Conservation (phyloP, 2,888 invertebrate species). For the Ormyrus thymus region DNA sequence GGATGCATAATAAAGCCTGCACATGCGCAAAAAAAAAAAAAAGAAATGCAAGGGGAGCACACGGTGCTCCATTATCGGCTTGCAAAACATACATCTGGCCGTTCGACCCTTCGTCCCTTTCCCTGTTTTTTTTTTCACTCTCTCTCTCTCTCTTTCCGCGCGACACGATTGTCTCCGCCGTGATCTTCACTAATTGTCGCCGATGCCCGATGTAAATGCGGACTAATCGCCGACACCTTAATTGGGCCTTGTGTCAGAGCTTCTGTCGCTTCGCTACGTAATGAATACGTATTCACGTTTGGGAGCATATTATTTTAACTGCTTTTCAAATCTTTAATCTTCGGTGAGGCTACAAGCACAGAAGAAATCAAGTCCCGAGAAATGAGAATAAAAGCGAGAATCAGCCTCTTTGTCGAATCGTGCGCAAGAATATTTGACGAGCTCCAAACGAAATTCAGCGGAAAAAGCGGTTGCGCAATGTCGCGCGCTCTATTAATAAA, state of each 20-base stretch:
- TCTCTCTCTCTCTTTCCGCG: background rate
- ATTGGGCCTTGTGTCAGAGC: conserved; percentile 10
- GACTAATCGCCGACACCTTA: conserved; percentile 27
- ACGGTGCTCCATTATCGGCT: conserved; percentile 73
- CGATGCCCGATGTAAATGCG: conserved; percentile 11
- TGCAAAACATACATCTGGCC: conserved; percentile 74
- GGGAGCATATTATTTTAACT: too few relatives aligned
- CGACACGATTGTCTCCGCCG: conserved; percentile 10
- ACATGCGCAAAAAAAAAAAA: conserved; percentile 67
- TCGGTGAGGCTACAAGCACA: too few relatives aligned
- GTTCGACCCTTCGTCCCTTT: conserved; percentile 59
- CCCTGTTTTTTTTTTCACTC: background rate
- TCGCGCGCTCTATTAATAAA: too few relatives aligned
- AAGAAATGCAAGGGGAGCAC: conserved; percentile 70
- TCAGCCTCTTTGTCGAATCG: too few relatives aligned
- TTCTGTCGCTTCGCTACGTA: too few relatives aligned
- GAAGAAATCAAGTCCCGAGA: too few relatives aligned
- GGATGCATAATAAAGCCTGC: conserved; percentile 65
- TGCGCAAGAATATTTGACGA: background rate
- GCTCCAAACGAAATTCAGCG: background rate
- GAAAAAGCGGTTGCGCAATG: background rate
- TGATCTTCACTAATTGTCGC: conserved; percentile 43
- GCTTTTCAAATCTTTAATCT: too few relatives aligned
- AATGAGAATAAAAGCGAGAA: too few relatives aligned
- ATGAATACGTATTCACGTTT: too few relatives aligned